Base-by-base conservation (phyloP, 2,797 vertebrate genomes). In the Rhinogobio ventralis region DNA sequence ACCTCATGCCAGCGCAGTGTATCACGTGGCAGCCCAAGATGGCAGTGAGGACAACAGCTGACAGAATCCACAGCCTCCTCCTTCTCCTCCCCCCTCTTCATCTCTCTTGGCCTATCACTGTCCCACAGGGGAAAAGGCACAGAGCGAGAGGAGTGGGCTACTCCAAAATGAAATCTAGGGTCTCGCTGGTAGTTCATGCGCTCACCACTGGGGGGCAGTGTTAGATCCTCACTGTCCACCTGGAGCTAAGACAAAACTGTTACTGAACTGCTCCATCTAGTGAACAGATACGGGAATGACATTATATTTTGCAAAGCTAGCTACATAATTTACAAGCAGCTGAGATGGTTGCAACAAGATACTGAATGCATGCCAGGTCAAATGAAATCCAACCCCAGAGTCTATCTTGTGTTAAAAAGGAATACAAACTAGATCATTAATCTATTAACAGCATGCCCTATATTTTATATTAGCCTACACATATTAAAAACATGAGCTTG, bases 161-260 rank as follows among this genome's bases (percentile, higher is more conserved):
- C 94, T 0, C 95, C 95, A 86, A 96, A 96, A 90, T 96, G 95
- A 83, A 95, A 94, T 15, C 95, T 90, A 49, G 95, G 95, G 86
- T 96, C 95, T 46, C 91, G 93, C 92, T 95, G 94, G 92, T 94
- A 95, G 89, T 55, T 92, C 76, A 94, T 78, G 84, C 85, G 92
- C 45, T 92, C 90, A 17, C 89, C 94, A 88, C 90, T 86, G 82
- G 93, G 85, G 86, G 90, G 86, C 86, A 75, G 39, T 30, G 85
- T 85, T 67, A 53, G 81, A 83, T 85, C 51, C 84, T 91, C 87
- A 0, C 86, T 81, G 45, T 93, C 90, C 45, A 91, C 88, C 92
- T 87, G 69, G 66, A 66, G 55, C 17, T 93, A 87, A 81, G 88
- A 69, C 13, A 82, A 46, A 85, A 86, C 28, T 49, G 68, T 73